Conservation (phyloP, 1,140 invertebrate species). For the Thalassaphorura encarpata region DNA sequence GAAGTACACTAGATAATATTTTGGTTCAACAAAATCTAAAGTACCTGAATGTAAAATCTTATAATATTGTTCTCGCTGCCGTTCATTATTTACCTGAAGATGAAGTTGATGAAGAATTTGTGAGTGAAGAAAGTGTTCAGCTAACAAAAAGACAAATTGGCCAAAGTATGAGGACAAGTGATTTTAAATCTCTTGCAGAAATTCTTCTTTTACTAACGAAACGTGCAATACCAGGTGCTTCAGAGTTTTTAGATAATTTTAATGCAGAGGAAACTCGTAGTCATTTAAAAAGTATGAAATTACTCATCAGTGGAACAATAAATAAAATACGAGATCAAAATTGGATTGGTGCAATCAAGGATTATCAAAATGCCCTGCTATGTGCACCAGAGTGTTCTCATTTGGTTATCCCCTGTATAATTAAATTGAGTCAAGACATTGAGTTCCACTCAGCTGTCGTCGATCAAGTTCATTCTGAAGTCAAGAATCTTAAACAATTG, state of each 20-base stretch:
- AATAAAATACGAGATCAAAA: slow-evolving; percentile 2
- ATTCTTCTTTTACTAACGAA: not conserved
- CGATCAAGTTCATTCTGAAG: slow-evolving; percentile 9
- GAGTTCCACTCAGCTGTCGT: slow-evolving; percentile 19
- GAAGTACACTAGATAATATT: not conserved
- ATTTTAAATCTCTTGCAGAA: slow-evolving; percentile 13
- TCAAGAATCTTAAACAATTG: slow-evolving; percentile 7
- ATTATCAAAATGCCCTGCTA: slow-evolving; percentile 20
- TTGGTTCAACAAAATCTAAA: not conserved
- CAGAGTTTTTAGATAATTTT: not conserved
- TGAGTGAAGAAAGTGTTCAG: not conserved
- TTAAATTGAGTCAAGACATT: slow-evolving; percentile 17
- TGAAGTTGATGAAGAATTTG: slow-evolving; percentile 12
- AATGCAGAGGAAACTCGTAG: not conserved
- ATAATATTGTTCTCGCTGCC: slow-evolving; percentile 7
- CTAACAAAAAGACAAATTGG: not conserved
- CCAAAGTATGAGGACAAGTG: not conserved
- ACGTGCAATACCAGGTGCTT: slow-evolving; percentile 1
- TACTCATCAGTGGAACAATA: slow-evolving; percentile 16
- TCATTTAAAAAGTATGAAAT: slow-evolving; percentile 18
- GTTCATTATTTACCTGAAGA: slow-evolving; percentile 4
- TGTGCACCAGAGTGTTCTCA: slow-evolving; percentile 18
- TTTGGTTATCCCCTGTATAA: slow-evolving; percentile 16
- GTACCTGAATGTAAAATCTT: not conserved
- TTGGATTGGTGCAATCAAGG: slow-evolving; percentile 12